Evolutionary conservation across 2,113 vertebrate species (phyloP).

Genomic region (Mus pahari): DNA sequence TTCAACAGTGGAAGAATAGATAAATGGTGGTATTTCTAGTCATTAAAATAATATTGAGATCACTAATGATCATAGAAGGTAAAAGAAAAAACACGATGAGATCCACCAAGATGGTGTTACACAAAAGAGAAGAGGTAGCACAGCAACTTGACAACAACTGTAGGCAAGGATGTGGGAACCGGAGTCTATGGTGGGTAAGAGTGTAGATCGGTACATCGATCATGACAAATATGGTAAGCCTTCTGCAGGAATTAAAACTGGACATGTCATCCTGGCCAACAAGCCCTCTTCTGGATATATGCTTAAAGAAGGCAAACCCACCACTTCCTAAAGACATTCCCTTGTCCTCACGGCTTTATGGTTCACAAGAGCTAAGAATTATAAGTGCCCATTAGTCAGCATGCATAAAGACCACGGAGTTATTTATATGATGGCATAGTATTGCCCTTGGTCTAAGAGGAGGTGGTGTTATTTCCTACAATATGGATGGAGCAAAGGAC

Average conservation of each 20-base stretch:
- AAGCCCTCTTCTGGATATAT: neutral
- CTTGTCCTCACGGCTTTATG: neutral
- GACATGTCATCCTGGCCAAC: neutral
- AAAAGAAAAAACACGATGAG: neutral
- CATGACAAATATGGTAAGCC: neutral
- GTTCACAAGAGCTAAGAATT: neutral
- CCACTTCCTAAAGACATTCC: neutral
- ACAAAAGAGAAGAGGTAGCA: neutral
- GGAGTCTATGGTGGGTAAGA: neutral
- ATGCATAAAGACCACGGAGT: neutral
- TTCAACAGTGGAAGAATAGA: neutral
- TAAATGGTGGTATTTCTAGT: neutral
- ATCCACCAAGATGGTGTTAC: neutral
- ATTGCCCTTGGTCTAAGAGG: neutral
- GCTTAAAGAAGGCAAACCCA: neutral
- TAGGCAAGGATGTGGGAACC: neutral
- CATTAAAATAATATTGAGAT: conserved; percentile 7
- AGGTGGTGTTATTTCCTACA: neutral
- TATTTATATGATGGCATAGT: neutral
- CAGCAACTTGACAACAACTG: neutral
- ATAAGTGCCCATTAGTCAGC: neutral
- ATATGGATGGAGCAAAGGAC: neutral
- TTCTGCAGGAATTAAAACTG: neutral
- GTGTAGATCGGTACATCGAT: neutral
- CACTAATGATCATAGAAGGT: neutral